Conservation (phyloP, 2,797 vertebrate genomes). For the Kryptolebias ocellatus region DNA sequence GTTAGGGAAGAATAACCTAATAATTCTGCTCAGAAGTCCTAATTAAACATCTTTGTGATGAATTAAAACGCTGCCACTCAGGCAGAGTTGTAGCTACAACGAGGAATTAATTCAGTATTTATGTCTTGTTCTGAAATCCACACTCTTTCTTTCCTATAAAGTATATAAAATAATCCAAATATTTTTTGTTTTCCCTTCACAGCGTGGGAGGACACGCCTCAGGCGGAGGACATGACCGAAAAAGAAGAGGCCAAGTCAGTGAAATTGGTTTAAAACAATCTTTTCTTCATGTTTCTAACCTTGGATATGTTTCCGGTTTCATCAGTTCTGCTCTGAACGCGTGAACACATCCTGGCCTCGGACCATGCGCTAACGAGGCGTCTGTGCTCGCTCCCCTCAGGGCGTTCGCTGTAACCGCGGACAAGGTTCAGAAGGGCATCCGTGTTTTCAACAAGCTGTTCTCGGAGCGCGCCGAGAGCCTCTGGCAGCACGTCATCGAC, state of each 20-base stretch:
- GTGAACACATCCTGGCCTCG: no score
- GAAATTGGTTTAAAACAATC: no score
- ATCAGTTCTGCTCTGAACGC: no score
- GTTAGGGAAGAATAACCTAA: background rate
- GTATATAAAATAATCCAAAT: background rate
- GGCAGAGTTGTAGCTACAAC: no score
- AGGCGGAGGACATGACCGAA: slow-evolving; percentile 78
- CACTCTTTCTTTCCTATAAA: background rate
- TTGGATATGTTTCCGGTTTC: no score
- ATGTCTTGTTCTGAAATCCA: background rate
- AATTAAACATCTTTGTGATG: no score
- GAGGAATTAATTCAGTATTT: no score
- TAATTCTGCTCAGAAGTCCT: background rate
- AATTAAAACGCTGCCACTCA: no score
- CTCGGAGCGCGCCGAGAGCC: slow-evolving; percentile 78
- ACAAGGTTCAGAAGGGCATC: slow-evolving; percentile 82
- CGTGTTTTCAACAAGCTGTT: slow-evolving; percentile 85
- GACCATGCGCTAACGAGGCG: no score
- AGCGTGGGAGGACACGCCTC: slow-evolving; percentile 81
- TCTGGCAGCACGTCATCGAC: slow-evolving; percentile 84
- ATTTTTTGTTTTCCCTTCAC: slow-evolving; percentile 10
- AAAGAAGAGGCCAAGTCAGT: slow-evolving; percentile 84
- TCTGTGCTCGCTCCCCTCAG: slow-evolving; percentile 45
- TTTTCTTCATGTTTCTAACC: no score
- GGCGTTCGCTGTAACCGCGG: slow-evolving; percentile 80